Evolutionary conservation across 37 sponge, comb jelly and placozoan genomes (phyloP).

Genomic region (Bolinopsis microptera): DNA sequence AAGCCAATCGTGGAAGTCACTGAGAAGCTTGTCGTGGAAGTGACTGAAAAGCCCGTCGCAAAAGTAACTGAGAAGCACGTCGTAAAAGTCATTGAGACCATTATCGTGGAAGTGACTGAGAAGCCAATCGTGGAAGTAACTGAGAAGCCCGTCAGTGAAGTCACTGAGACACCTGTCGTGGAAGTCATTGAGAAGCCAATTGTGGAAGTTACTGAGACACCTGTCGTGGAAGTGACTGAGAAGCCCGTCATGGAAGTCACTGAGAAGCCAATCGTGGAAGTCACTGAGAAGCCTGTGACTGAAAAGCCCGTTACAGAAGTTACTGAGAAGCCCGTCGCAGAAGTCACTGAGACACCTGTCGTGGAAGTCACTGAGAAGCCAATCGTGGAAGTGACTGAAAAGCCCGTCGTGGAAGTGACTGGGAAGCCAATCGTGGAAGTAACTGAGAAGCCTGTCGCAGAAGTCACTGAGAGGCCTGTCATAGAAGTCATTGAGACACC

Average conservation of each 20-base stretch:
- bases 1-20: too few species aligned
- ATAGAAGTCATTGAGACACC: not conserved
- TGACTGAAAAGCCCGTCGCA: too few species aligned
- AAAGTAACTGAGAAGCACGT: too few species aligned
- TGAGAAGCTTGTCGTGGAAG: not conserved
- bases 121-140: not conserved
- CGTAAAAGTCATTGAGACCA: too few species aligned
- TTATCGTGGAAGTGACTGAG: too few species aligned
- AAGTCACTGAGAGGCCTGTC: not conserved
- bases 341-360: not conserved
- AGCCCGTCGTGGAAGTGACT: too few species aligned
- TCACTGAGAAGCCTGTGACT: not conserved
- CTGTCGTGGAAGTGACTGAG: not conserved
- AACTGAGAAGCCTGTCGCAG: too few species aligned
- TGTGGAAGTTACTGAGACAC: not conserved
- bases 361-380: not conserved
- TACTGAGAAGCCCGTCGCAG: not conserved
- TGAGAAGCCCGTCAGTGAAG: not conserved
- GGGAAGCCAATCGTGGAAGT: too few species aligned
- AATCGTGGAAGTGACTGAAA: too few species aligned
- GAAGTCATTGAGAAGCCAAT: not conserved
- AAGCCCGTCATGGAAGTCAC: not conserved
- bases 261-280: not conserved
- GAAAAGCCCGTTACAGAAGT: not conserved
- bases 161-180: not conserved